A percentile compares a stretch with the other conserved stretches of the same genome.
These are phyloP conservation scores for Sisyra terminalis DNA, from an alignment of 2,888 invertebrate genomes.

Conservation along the genomic window DNA sequence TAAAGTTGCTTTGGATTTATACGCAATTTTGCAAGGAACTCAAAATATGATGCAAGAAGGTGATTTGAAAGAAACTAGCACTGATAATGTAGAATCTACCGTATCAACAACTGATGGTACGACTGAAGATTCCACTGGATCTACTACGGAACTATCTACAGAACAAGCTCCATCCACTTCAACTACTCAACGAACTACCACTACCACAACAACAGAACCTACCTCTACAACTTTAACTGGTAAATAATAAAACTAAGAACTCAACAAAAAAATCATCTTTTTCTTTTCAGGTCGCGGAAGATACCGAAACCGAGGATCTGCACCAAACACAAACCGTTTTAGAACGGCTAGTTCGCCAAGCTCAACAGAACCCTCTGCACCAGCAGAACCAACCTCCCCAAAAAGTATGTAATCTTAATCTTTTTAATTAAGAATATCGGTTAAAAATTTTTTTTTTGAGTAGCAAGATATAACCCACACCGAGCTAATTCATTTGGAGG, in stretches of 20 bases:
- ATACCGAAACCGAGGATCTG: neutral
- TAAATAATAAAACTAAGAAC: neutral
- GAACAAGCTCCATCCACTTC: conserved; percentile 35
- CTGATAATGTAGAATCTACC: conserved; percentile 18
- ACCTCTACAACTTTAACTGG: conserved; percentile 27
- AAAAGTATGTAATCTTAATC: no score
- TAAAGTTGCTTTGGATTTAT: conserved; percentile 67
- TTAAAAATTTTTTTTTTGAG: conserved; percentile 6
- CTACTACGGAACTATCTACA: conserved; percentile 31
- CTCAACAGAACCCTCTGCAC: conserved; percentile 16
- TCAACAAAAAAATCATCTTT: neutral
- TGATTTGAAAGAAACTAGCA: conserved; percentile 19
- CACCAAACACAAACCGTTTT: neutral
- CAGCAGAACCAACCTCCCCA: no score
- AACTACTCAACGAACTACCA: conserved; percentile 33
- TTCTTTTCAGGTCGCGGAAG: neutral
- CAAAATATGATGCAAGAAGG: conserved; percentile 30
- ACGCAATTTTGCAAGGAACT: conserved; percentile 55
- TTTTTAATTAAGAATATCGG: no score
- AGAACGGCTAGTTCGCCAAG: conserved; percentile 18
- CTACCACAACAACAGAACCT: conserved; percentile 32
- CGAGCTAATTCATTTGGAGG: conserved; percentile 28
- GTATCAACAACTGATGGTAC: conserved; percentile 24
- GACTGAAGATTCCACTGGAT: conserved; percentile 12
- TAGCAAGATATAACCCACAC: conserved; percentile 18